A percentile compares a stretch with the other conserved stretches of the same genome.
Conservation (phyloP, 2,888 invertebrate species). For the Tribolium freemani region DNA sequence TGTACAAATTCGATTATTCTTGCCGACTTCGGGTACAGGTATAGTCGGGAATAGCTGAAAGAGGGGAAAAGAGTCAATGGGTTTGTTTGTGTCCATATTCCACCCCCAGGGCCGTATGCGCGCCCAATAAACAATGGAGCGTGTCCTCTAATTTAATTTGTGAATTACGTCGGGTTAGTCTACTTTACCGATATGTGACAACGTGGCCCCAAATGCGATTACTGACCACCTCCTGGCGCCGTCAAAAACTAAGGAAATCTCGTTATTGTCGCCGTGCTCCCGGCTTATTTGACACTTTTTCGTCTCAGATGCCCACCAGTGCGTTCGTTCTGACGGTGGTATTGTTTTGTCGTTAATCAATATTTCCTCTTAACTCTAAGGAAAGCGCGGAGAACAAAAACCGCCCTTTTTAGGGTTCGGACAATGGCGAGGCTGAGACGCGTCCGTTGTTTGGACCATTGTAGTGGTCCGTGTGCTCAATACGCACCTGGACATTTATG, state of each 20-base stretch:
- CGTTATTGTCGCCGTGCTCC: conserved; percentile 43
- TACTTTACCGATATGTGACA: conserved; percentile 58
- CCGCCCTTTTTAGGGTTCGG: conserved; percentile 52
- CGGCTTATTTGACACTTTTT: conserved; percentile 42
- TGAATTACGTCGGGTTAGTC: conserved; percentile 55
- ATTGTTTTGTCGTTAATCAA: conserved; percentile 45
- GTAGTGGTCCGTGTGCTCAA: conserved; percentile 48
- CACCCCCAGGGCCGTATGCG: neutral
- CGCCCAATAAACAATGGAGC: conserved; percentile 13
- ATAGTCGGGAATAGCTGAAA: too few relatives aligned
- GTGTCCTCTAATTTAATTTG: conserved; percentile 55
- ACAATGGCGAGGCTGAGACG: conserved; percentile 53
- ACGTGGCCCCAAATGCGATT: conserved; percentile 63
- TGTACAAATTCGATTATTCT: conserved; percentile 2
- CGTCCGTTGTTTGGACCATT: conserved; percentile 55
- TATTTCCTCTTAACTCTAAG: conserved; percentile 41
- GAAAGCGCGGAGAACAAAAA: conserved; percentile 42
- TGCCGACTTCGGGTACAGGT: neutral
- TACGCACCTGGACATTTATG: conserved; percentile 49
- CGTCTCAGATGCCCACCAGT: conserved; percentile 27
- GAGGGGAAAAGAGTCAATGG: conserved; percentile 10
- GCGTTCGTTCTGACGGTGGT: conserved; percentile 19
- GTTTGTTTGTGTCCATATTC: conserved; percentile 37
- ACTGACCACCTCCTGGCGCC: conserved; percentile 63
- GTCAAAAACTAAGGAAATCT: conserved; percentile 33